phyloP scores from a whole-genome alignment of 2,113 vertebrate genomes.

The Silurus asotus region DNA sequence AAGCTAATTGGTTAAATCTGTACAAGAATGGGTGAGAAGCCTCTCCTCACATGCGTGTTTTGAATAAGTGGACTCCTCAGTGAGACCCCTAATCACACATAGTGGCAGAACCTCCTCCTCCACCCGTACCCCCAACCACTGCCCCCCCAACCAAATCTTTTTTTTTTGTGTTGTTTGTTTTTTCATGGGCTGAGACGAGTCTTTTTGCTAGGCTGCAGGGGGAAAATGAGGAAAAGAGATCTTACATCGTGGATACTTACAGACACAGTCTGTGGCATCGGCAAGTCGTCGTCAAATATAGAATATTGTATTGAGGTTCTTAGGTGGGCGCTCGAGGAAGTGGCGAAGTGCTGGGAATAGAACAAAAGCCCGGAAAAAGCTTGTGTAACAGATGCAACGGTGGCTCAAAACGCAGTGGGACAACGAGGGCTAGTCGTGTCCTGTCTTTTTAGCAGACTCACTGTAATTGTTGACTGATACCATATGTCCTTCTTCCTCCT shows the following conservation, averaged over 20 bases:
- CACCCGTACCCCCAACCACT: neutral
- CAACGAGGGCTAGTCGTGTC: neutral
- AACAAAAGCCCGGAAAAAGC: neutral
- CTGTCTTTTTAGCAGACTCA: neutral
- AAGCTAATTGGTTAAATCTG: slow-evolving; percentile 63
- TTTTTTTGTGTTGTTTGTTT: slow-evolving; percentile 26
- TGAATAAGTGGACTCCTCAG: slow-evolving; percentile 45
- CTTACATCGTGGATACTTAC: slow-evolving; percentile 38
- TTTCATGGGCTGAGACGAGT: slow-evolving; percentile 38
- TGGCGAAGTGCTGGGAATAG: neutral
- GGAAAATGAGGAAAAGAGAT: slow-evolving; percentile 10
- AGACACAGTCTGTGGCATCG: slow-evolving; percentile 29
- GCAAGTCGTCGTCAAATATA: slow-evolving; percentile 38
- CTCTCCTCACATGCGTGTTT: slow-evolving; percentile 47
- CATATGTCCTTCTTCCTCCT: neutral
- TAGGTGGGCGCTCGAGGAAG: neutral
- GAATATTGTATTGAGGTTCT: slow-evolving; percentile 50
- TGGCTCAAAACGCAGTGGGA: neutral
- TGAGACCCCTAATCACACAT: slow-evolving; percentile 49
- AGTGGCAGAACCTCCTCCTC: neutral
- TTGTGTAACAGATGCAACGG: neutral
- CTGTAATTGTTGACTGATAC: slow-evolving; percentile 23
- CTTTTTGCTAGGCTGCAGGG: slow-evolving; percentile 22
- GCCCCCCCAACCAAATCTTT: neutral
- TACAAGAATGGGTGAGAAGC: slow-evolving; percentile 44